Base-by-base conservation (phyloP, 2,797 vertebrate genomes). In the Propithecus perrieri region DNA sequence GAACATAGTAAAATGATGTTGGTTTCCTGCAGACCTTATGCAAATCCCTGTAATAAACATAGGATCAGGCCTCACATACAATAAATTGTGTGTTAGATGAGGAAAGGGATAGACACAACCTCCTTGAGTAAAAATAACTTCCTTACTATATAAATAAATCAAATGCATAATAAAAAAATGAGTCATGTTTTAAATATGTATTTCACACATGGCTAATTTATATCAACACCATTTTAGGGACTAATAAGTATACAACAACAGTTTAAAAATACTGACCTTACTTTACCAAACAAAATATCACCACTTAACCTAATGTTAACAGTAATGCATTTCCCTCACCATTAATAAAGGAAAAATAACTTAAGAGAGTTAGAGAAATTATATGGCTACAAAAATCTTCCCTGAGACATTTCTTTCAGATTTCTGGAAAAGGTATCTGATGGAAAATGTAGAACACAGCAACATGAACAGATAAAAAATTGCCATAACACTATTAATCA, bases 21-120 rank as follows among this genome's bases (percentile, higher is more conserved):
- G 91, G 57, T 97, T 97, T 98, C 94, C 97, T 96, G 95, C 96
- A 97, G 8, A n/a, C 97, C 98, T 92, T 95, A 96, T 97, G 93
- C 97, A 98, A 98, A 98, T 98, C 97, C 98, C 92, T 96, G 95
- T 98, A 94, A 98, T 97, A 97, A 98, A 98, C 96, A 96, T 90
- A 94, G 86, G 95, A 98, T 97, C 93, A 96, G 97, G 85, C 55
- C 89, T 97, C 95, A 95, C 86, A 57, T 86, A 96, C 85, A 97
- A 97, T 96, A 97, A 91, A 89, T 93, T 84, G 78, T 89, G 95
- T 95, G 91, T 97, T 95, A 69, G 93, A 96, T 71, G 63, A 94
- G 81, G 48, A 87, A 75, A 69, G 38, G 79, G 38, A 88, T 63
- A 96, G 87, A 97, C 48, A 86, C 30, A 84, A 57, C 30, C 24